Conservation (phyloP, 2,888 invertebrate genomes). For the Micropterix aruncella region DNA sequence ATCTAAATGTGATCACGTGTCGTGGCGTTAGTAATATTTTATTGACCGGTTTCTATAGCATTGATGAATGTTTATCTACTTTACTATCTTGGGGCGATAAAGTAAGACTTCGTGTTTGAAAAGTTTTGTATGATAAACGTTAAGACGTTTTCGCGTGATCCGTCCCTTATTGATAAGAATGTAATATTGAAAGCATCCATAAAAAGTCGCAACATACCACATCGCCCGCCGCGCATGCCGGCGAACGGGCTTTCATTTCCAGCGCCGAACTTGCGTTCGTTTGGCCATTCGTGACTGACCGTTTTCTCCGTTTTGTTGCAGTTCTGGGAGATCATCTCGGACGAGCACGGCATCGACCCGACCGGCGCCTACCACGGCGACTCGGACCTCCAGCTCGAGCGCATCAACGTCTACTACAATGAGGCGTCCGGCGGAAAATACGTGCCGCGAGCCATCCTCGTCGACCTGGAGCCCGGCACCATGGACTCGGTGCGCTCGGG, state of each 20-base stretch:
- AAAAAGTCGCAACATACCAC: no score
- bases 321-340: constrained; percentile 96
- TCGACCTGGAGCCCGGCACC: constrained; percentile 93
- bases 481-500: constrained; percentile 96
- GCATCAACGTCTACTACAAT: constrained; percentile 94
- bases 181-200: no score
- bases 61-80: no score
- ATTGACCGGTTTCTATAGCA: no score
- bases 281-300: not conserved
- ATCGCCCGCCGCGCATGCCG: not conserved
- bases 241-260: no score
- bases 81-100: no score
- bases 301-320: constrained; percentile 24
- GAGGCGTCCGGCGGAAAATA: constrained; percentile 89
- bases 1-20: no score
- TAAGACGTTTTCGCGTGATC: no score
- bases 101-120: no score
- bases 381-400: constrained; percentile 82
- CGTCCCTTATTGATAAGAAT: no score
- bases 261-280: not conserved
- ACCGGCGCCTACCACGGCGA: constrained; percentile 84
- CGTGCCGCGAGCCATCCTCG: constrained; percentile 85
- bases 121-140: no score
- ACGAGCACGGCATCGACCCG: constrained; percentile 89
- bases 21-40: no score